Base-by-base conservation (phyloP, 2,113 vertebrate genomes). In the Poeciliopsis occidentalis region DNA sequence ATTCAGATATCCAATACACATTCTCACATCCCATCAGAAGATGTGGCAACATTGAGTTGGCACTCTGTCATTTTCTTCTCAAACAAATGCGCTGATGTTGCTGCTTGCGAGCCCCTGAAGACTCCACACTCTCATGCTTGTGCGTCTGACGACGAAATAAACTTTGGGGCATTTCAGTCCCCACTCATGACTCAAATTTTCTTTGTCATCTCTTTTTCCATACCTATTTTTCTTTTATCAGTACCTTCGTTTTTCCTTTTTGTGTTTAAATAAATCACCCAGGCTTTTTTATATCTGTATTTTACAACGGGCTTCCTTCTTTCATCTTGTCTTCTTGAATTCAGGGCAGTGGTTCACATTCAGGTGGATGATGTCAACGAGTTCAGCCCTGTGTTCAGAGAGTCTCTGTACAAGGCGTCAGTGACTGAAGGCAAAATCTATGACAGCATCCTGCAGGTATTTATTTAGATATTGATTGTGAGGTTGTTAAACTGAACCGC, bases 311-410 rank as follows among this genome's bases (percentile, higher is more conserved):
- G 5, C 12, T 72, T 10, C 72, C 31, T 68, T 26, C 3, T 30
- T 47, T 37, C 22, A 54, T 65, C 61, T 1, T 37, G 32, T 68
- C 34, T 69, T 72, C 24, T 29, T 2, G 37, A 57, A 57, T 51
- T 32, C 85, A 99, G 98, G 94, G 98, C 98, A 4, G 95, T 98
- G 88, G 98, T 99, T 65, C 98, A 99, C 76, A 96, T 99, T 86
- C 98, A 99, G 91, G 97, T 99, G 62, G 97, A 98, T 75, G 97
- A 99, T 37, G 91, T 99, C 80, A 99, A 99, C 62, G 97, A 99
- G 89, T 99, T 98, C 85, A 91, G 95, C 32, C 98, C 98, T 1
- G 77, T 94, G 61, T 99, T 99, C 92, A 95, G 96, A 68, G 97
- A 98, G 92, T 94, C 94, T 0, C 64, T 94, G 34, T 99, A 99